Percentiles rank a stretch among this genome's conserved stretches.
These are phyloP conservation scores for Hippocampus abdominalis DNA, from an alignment of 2,113 vertebrate genomes.

Conservation along the genomic window DNA sequence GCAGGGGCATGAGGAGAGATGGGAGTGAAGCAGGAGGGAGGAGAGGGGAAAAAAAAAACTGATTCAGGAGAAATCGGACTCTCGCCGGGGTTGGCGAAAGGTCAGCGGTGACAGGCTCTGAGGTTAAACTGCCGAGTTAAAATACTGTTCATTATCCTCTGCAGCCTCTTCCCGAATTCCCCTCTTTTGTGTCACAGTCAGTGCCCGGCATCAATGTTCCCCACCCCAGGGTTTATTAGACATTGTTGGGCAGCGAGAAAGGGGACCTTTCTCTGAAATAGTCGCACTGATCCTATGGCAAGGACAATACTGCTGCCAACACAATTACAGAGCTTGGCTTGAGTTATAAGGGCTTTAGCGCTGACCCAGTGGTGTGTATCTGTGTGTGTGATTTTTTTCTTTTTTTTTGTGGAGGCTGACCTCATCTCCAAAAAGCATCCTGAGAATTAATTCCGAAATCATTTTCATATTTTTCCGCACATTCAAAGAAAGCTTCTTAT, in stretches of 20 bases:
- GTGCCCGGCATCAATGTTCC: conserved; percentile 88
- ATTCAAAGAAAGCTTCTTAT: conserved; percentile 47
- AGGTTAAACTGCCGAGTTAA: conserved; percentile 99
- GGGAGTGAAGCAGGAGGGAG: conserved; percentile 65
- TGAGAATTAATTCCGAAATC: conserved; percentile 36
- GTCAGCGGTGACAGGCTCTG: conserved; percentile 96
- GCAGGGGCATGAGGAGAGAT: conserved; percentile 60
- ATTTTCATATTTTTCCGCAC: conserved; percentile 45
- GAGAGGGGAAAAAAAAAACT: conserved; percentile 30
- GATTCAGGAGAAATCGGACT: conserved; percentile 87
- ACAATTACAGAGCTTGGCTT: conserved; percentile 66
- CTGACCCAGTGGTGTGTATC: conserved; percentile 41
- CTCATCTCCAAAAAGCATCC: conserved; percentile 27
- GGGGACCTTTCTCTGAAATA: conserved; percentile 74
- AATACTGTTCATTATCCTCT: conserved; percentile 99
- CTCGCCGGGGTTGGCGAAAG: conserved; percentile 98
- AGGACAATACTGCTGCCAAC: conserved; percentile 72
- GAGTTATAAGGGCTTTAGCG: conserved; percentile 59
- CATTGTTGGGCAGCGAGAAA: conserved; percentile 79
- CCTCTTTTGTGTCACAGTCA: conserved; percentile 94
- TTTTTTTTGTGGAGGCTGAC: conserved; percentile 1
- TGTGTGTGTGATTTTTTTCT: conserved; percentile 17
- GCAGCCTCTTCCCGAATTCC: conserved; percentile 94
- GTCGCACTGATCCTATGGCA: conserved; percentile 80
- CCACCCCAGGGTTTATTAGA: conserved; percentile 92